Percentiles rank a stretch among this genome's conserved stretches.
phyloP scores from a whole-genome alignment of 2,888 invertebrate species.

The Polia nebulosa region DNA sequence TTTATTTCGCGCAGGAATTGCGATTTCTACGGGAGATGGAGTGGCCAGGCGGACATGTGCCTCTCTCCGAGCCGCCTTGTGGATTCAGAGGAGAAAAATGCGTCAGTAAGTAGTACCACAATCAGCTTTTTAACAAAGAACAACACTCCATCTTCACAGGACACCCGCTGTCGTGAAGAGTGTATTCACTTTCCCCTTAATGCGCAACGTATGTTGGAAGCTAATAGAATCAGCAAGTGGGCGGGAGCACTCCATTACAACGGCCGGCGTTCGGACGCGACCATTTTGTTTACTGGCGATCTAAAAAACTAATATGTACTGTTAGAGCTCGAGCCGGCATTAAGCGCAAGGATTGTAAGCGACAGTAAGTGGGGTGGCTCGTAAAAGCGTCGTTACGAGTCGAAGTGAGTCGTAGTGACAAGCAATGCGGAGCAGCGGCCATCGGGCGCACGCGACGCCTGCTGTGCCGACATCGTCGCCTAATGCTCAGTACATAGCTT shows the following conservation, averaged over 20 bases:
- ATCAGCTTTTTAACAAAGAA: not conserved
- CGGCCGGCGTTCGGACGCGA: conserved; percentile 59
- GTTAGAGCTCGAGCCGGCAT: conserved; percentile 76
- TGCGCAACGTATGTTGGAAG: conserved; percentile 74
- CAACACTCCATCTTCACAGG: not conserved
- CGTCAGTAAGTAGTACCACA: conserved; percentile 93
- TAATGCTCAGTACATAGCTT: conserved; percentile 62
- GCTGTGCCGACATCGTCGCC: conserved; percentile 71
- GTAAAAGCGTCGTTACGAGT: conserved; percentile 81
- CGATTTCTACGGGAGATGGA: conserved; percentile 93
- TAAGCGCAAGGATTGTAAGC: conserved; percentile 83
- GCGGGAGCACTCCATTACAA: conserved; percentile 72
- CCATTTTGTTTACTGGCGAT: conserved; percentile 75
- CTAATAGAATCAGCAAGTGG: conserved; percentile 79
- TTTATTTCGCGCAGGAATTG: conserved; percentile 91
- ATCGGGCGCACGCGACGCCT: conserved; percentile 81
- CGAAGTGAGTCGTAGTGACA: conserved; percentile 67
- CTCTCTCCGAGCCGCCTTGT: conserved; percentile 96
- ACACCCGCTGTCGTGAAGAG: conserved; percentile 59
- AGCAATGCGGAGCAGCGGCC: conserved; percentile 76
- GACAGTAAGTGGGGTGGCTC: conserved; percentile 77
- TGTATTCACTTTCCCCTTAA: conserved; percentile 72
- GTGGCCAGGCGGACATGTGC: conserved; percentile 95
- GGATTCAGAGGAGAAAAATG: conserved; percentile 98
- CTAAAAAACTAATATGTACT: conserved; percentile 80